Percentiles rank a stretch among this genome's conserved stretches.
These are phyloP conservation scores for Dasypolia templi DNA, from an alignment of 2,888 invertebrate genomes.

Conservation along the genomic window DNA sequence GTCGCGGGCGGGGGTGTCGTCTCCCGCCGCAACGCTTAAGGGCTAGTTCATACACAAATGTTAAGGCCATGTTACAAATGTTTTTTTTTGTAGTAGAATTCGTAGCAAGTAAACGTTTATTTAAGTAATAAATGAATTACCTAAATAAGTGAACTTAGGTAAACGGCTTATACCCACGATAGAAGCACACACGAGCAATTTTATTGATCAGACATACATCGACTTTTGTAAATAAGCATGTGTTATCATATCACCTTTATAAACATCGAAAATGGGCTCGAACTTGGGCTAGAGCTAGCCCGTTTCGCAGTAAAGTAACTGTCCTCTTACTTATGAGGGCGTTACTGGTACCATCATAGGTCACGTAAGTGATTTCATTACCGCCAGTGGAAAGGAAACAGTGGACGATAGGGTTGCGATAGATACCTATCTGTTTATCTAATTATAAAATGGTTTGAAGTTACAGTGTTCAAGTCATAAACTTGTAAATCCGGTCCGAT, in stretches of 20 bases:
- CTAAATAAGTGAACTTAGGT: neutral
- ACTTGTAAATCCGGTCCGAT: neutral
- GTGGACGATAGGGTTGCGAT: neutral
- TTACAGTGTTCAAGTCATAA: neutral
- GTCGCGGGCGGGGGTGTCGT: no score
- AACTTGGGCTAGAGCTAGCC: neutral
- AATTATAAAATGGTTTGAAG: neutral
- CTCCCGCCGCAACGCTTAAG: no score
- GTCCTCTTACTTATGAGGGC: no score
- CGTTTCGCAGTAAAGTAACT: neutral
- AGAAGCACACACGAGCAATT: neutral
- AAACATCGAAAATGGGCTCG: neutral
- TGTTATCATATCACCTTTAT: slow-evolving; percentile 6
- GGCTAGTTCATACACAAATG: no score
- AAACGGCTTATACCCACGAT: neutral
- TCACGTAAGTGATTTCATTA: neutral
- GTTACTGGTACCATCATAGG: neutral
- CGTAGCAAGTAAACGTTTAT: neutral
- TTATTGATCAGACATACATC: neutral
- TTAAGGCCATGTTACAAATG: no score
- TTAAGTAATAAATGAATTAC: neutral
- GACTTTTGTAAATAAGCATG: neutral
- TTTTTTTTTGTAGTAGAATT: neutral
- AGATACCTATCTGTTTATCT: neutral
- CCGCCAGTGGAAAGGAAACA: neutral